Base-by-base conservation (phyloP, 1,140 invertebrate species). In the Danaus plexippus region DNA sequence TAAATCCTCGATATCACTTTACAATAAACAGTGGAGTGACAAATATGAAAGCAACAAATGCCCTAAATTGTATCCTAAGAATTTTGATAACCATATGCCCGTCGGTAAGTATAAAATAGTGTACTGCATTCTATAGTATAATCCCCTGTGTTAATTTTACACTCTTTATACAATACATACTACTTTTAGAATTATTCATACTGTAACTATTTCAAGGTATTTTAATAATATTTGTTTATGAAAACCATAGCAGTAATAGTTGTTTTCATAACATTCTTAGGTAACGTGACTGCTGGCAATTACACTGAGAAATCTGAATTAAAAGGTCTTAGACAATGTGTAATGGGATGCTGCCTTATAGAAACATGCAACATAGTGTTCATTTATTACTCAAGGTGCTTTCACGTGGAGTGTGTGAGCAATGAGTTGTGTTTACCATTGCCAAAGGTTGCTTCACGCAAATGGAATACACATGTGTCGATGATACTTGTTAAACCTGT, bases 401-500 rank as follows among this genome's bases (percentile, higher is more conserved):
- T 90, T 73, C 92, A 93, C 84, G 89, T 94, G 9, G 88, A 90
- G 54, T 95, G 94, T 80, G 84, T 85, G 15, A 92, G 81, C 43
- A 45, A 93, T 76, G 90, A 93, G 70, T 74, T 90, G 45, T 96
- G 94, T 70, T 60, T 92, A 63, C 92, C 93, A 54, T 78, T 92
- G 12, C 83, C 88, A 46, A 87, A 89, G 63, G 66, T 85, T 12
- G 90, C 91, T 52, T 81, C 89, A 43, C 71, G 83, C 10, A 89
- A 89, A 56, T 82, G 85, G 61, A 80, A 88, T 7, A 78, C 85
- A 13, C 90, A 91, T 87, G 89, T 94, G 7, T 90, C 88, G 52
- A 94, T 96, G 93, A 91, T 95, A 11, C 76, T 95, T 48, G 92
- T 95, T 1, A 92, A 91, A 79, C 93, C 93, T 45, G 77, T 85